phyloP scores from a whole-genome alignment of 1,140 invertebrate species.

The Pseudomyrmex gracilis region DNA sequence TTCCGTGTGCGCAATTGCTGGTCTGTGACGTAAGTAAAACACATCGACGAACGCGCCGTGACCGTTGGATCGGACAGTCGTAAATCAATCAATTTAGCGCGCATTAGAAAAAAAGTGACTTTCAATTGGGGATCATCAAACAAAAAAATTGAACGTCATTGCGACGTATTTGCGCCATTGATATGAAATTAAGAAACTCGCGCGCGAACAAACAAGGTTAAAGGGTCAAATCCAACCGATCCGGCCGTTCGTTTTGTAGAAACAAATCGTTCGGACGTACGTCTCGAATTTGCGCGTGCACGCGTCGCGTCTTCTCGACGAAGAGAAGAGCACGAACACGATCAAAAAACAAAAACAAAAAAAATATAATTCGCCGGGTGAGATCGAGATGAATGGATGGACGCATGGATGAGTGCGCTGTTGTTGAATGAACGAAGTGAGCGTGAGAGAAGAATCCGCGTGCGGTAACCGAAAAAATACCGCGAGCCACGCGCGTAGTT shows the following conservation, averaged over 20 bases:
- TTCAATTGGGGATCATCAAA: not conserved
- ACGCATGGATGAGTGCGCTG: not conserved
- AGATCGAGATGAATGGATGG: not conserved
- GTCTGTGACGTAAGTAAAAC: conserved; percentile 43
- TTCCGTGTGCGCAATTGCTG: conserved; percentile 23
- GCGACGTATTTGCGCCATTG: not conserved
- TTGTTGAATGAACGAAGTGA: conserved; percentile 5
- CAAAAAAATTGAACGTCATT: not conserved
- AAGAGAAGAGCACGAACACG: conserved; percentile 9
- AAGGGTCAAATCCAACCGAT: conserved; percentile 19
- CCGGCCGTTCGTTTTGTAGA: conserved; percentile 18
- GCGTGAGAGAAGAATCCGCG: not conserved
- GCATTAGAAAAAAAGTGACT: not conserved
- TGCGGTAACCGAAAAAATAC: not conserved
- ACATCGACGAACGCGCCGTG: conserved; percentile 20
- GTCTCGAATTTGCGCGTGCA: not conserved
- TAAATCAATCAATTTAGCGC: conserved; percentile 5
- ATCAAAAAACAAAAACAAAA: conserved; percentile 18
- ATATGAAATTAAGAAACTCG: not conserved
- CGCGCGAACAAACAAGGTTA: not conserved
- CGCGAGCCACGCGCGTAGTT: conserved; percentile 22
- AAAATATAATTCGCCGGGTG: not conserved
- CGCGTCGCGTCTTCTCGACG: not conserved
- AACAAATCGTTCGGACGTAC: conserved; percentile 15
- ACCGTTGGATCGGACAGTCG: conserved; percentile 24